A percentile compares a stretch with the other conserved stretches of the same genome.
These are phyloP conservation scores for Cecropterus lyciades DNA, from an alignment of 1,140 invertebrate species.

Conservation along the genomic window DNA sequence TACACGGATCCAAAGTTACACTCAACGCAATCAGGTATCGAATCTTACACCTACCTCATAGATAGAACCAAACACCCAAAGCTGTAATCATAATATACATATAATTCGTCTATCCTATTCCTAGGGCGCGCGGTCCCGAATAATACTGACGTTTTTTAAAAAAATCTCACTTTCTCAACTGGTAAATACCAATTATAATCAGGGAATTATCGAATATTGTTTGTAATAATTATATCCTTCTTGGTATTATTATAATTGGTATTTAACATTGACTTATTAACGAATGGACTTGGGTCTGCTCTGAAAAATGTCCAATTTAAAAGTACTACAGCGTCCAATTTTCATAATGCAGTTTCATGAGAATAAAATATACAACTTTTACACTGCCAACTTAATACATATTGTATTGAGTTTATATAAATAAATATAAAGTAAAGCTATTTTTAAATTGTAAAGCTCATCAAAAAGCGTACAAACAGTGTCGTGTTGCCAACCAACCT, in stretches of 20 bases:
- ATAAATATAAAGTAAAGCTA: too few relatives aligned
- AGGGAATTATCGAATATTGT: constrained; percentile 1
- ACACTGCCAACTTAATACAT: too few relatives aligned
- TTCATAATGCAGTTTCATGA: too few relatives aligned
- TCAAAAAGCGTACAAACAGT: too few relatives aligned
- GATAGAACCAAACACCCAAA: constrained; percentile 12
- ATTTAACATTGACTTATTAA: not conserved
- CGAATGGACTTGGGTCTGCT: too few relatives aligned
- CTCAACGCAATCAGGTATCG: constrained; percentile 2
- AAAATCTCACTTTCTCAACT: constrained; percentile 21
- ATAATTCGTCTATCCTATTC: constrained; percentile 39
- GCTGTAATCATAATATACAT: constrained; percentile 13
- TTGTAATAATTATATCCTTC: constrained; percentile 1
- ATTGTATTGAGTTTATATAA: too few relatives aligned
- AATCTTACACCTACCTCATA: constrained; percentile 8
- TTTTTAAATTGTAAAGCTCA: too few relatives aligned
- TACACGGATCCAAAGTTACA: constrained; percentile 2
- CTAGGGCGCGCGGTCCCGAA: constrained; percentile 57
- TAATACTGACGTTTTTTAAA: constrained; percentile 57
- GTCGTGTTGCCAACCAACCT: too few relatives aligned
- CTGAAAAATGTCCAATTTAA: too few relatives aligned
- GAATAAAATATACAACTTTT: too few relatives aligned
- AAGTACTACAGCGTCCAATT: too few relatives aligned
- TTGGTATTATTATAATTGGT: constrained; percentile 9
- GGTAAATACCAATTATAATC: constrained; percentile 23